phyloP scores from a whole-genome alignment of 2,888 invertebrate species.

The Drosophila monieri region DNA sequence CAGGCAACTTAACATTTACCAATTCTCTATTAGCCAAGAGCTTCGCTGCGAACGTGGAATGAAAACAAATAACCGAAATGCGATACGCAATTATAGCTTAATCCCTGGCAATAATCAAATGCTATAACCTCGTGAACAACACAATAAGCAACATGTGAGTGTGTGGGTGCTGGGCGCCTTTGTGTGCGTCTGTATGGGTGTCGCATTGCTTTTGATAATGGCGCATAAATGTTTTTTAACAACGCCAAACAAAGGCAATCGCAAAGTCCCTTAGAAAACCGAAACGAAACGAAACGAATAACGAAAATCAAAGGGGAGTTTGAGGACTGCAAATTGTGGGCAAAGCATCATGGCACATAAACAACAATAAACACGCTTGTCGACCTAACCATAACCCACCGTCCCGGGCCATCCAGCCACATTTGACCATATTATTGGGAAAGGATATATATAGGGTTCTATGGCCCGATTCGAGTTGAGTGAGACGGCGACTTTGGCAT shows the following conservation, averaged over 20 bases:
- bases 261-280: conserved; percentile 47
- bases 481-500: conserved; percentile 60
- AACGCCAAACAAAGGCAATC: conserved; percentile 71
- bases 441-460: conserved; percentile 28
- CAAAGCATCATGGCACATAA: conserved; percentile 58
- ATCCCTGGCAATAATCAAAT: conserved; percentile 72
- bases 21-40: conserved; percentile 15
- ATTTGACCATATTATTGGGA: conserved; percentile 44
- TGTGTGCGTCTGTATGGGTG: conserved; percentile 35
- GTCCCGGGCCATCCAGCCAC: conserved; percentile 49
- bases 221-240: conserved; percentile 78
- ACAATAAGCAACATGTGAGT: conserved; percentile 55
- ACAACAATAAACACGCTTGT: conserved; percentile 76
- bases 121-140: conserved; percentile 57
- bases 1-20: conserved; percentile 12
- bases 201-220: conserved; percentile 73
- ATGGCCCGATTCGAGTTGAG: conserved; percentile 4
- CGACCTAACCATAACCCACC: conserved; percentile 22
- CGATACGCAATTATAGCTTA: conserved; percentile 75
- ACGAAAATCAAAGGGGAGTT: conserved; percentile 39
- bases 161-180: conserved; percentile 21
- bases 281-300: conserved; percentile 37
- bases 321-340: conserved; percentile 48
- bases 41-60: conserved; percentile 44
- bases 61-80: conserved; percentile 68